These are phyloP conservation scores for Helarctos malayanus DNA, from an alignment of 2,797 vertebrate genomes.

Conservation along the genomic window DNA sequence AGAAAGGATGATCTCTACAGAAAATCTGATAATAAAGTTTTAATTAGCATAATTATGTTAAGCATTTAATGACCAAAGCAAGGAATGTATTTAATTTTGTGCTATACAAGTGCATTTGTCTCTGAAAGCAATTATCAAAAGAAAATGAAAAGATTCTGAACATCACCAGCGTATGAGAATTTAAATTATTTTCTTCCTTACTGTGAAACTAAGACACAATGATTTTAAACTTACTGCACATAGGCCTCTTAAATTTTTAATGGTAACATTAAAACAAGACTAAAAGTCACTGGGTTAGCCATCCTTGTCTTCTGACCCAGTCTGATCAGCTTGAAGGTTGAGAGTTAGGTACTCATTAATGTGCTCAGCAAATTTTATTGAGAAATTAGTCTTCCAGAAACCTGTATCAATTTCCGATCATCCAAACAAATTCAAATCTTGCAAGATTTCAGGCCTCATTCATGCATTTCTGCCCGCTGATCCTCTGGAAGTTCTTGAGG, in stretches of 20 bases:
- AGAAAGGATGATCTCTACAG: conserved; percentile 48
- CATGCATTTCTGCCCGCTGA: not conserved
- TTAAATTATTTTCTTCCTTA: conserved; percentile 53
- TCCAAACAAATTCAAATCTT: not conserved
- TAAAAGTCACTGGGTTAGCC: not conserved
- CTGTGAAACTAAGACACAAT: conserved; percentile 18
- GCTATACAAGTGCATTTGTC: conserved; percentile 30
- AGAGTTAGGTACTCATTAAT: not conserved
- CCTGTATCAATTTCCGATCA: not conserved
- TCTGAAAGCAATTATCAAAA: conserved; percentile 60
- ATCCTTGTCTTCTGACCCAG: not conserved
- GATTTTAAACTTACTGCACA: not conserved
- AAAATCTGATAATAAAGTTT: conserved; percentile 56
- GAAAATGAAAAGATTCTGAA: conserved; percentile 52
- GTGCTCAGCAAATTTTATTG: not conserved
- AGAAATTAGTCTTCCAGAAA: not conserved
- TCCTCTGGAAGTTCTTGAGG: not conserved
- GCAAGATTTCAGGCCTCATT: not conserved
- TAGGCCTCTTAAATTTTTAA: not conserved
- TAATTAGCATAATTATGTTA: conserved; percentile 73
- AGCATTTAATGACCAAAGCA: conserved; percentile 58
- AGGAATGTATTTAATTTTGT: conserved; percentile 54
- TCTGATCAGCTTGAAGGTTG: not conserved
- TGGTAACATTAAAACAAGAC: not conserved
- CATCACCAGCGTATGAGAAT: not conserved